Base-by-base conservation (phyloP, 2,797 vertebrate species). In the Dryobates pubescens region DNA sequence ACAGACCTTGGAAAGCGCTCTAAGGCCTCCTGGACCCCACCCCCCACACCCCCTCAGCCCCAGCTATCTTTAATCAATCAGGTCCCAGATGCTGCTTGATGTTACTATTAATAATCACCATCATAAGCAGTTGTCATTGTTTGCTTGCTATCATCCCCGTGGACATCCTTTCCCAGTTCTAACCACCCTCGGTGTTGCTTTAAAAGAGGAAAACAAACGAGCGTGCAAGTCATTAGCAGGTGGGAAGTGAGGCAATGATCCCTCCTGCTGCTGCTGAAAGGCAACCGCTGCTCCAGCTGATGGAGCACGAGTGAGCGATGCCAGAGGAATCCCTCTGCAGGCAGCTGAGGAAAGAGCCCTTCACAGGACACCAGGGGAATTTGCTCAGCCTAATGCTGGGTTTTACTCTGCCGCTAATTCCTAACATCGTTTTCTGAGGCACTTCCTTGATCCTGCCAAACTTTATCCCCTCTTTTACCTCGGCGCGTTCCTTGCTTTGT, bases 261-360 rank as follows among this genome's bases (percentile, higher is more conserved):
- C 53, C 22, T 17, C 53, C 22, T 17, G 10, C 16, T 32, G 65
- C 15, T 72, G 41, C 17, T 5, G 17, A 1, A 49, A 17, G 13
- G 22, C 7, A 0, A 69, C 38, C 2, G 0, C 5, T 2, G 11
- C 36, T 87, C 19, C 36, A 23, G 59, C 16, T 61, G 67, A 51
- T 2, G 2, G 26, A 56, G 16, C 26, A 18, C 0, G 7, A 38
- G 22, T 2, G 8, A 29, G 61, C 0, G 5, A 19, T 17, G 16
- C 30, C 6, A 2, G 57, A 29, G 34, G 8, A 47, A 68, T 53
- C 5, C 36, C 57, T 53, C 24, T 0, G 0, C 53, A 45, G 9
- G 7, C 1, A 1, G 69, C 54, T 14, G 51, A 22, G 80, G 1
- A 56, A 34, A 36, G 22, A 82, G n/a, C 73, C 43, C 22, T 41